Base-by-base conservation (phyloP, 2,797 vertebrate species). In the Kryptopterus vitreolus region DNA sequence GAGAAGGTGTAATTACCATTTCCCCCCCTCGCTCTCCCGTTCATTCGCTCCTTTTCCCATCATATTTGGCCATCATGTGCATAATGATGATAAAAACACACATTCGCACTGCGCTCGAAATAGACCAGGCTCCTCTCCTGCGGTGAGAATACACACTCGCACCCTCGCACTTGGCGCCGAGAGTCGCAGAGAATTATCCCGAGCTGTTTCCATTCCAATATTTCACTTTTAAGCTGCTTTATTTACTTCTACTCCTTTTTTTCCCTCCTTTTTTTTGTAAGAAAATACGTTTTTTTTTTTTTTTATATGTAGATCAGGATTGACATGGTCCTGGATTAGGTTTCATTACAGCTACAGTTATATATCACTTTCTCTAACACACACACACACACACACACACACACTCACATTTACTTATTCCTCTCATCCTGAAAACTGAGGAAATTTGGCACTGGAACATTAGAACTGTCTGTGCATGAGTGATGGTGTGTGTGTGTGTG, bases 41-140 rank as follows among this genome's bases (percentile, higher is more conserved):
- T 35, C 46, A 48, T 48, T 46, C 46, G 11, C 22, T 53, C 11
- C 18, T 77, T 80, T 84, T 57, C 69, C 66, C 78, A 81, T 84
- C 76, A 73, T 33, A 69, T 65, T 75, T 71, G 76, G 75, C 74
- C 78, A 81, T 76, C 48, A 62, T 50, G 58, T 63, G 55, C 69
- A 53, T 81, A 84, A 82, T 84, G 82, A 85, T 80, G 82, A 85
- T 80, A 82, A 74, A 83, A 83, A 76, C 76, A 76, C 65, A 53
- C 57, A 72, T 72, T 62, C 65, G 71, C 69, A 26, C 83, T 55
- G 70, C 26, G 48, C 53, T 58, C 12, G 15, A 69, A 78, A 82
- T 74, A 82, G 81, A 78, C 69, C 57, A 58, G 50, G 52, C 78
- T 63, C 74, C 46, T 70, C 57, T 68, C 53, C 46, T 16, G 18